A percentile compares a stretch with the other conserved stretches of the same genome.
Evolutionary conservation across 1,140 invertebrate genomes (phyloP).

Genomic region (Drosophila prosaltans): DNA sequence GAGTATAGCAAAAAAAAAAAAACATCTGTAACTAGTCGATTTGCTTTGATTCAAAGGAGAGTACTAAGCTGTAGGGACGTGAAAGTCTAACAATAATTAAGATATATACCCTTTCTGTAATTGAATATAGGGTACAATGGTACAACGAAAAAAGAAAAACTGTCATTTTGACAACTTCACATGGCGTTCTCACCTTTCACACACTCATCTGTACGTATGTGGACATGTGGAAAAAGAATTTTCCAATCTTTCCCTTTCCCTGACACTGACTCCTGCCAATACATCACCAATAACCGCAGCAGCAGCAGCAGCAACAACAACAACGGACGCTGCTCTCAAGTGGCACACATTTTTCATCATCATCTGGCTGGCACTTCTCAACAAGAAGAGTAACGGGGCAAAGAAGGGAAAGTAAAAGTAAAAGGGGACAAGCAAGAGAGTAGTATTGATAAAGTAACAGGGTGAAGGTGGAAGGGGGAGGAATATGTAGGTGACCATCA

Average conservation of each 20-base stretch:
- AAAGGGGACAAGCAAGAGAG: background rate
- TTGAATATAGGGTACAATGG: background rate
- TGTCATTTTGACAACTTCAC: constrained; percentile 46
- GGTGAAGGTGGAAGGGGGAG: background rate
- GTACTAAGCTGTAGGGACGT: no score
- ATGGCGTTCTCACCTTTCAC: constrained; percentile 40
- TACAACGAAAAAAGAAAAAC: constrained; percentile 32
- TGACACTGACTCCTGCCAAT: constrained; percentile 61
- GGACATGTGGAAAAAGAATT: constrained; percentile 32
- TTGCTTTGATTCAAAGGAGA: no score
- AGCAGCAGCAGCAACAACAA: background rate
- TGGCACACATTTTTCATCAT: constrained; percentile 79
- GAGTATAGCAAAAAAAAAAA: no score
- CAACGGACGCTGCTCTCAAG: constrained; percentile 50
- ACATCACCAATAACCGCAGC: constrained; percentile 45
- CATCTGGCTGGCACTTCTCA: constrained; percentile 68
- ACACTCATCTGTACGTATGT: background rate
- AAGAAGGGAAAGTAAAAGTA: constrained; percentile 31
- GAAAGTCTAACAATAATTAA: no score
- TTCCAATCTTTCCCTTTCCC: constrained; percentile 18
- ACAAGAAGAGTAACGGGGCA: constrained; percentile 33
- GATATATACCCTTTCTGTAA: background rate
- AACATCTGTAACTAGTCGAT: no score
- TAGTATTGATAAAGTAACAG: background rate
- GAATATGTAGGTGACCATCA: background rate